A percentile compares a stretch with the other conserved stretches of the same genome.
Evolutionary conservation across 2,113 vertebrate species (phyloP).

Genomic region (Corythornis madagascariensis): DNA sequence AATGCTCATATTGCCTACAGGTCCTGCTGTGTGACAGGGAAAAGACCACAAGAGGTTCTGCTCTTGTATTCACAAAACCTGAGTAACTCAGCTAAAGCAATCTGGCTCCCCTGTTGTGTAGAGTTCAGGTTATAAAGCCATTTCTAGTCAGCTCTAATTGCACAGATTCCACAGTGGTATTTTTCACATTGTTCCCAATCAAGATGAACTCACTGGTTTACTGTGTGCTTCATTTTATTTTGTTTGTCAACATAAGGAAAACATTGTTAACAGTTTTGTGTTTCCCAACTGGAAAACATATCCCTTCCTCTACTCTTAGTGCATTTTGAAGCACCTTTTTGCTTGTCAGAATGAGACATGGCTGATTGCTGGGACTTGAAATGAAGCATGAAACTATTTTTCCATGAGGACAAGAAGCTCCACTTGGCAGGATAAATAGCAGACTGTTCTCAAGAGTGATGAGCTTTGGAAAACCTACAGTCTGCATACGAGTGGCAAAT

Average conservation of each 20-base stretch:
- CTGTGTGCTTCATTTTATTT: neutral
- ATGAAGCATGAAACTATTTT: neutral
- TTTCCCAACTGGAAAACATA: neutral
- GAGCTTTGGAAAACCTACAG: neutral
- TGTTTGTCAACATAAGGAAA: neutral
- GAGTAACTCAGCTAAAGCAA: slow-evolving; percentile 20
- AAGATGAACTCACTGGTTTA: neutral
- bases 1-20: neutral
- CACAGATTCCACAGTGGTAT: neutral
- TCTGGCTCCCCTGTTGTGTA: neutral
- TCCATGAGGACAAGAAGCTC: neutral
- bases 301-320: neutral
- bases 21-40: neutral
- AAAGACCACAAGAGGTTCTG: slow-evolving; percentile 25
- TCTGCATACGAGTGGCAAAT: neutral
- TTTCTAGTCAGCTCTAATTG: slow-evolving; percentile 1
- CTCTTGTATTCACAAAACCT: neutral
- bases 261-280: neutral
- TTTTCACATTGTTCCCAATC: neutral
- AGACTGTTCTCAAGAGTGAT: neutral
- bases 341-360: neutral
- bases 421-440: neutral
- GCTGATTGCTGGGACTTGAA: slow-evolving; percentile 21
- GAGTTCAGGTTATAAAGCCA: slow-evolving; percentile 25
- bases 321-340: neutral